Percentiles rank a stretch among this genome's conserved stretches.
These are phyloP conservation scores for Rousettus madagascariensis DNA, from an alignment of 2,797 vertebrate species.

Conservation along the genomic window DNA sequence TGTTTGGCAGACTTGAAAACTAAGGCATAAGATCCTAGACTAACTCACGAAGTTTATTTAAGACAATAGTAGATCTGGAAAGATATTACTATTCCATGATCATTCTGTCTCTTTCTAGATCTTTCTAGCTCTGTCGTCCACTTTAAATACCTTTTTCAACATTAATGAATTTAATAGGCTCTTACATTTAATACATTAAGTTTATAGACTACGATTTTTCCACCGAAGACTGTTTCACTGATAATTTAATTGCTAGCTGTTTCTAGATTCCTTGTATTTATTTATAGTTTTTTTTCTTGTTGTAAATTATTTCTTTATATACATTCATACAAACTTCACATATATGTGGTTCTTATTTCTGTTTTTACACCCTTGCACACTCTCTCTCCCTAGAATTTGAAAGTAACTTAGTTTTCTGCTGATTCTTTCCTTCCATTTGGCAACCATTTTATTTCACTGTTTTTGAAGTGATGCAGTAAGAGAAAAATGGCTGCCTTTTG, in stretches of 20 bases:
- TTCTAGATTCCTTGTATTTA: conserved; percentile 64
- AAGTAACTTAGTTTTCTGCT: conserved; percentile 64
- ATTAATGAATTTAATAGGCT: conserved; percentile 21
- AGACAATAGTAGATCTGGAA: not conserved
- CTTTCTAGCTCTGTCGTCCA: not conserved
- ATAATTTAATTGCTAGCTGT: conserved; percentile 53
- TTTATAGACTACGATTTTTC: conserved; percentile 72
- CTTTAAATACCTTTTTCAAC: conserved; percentile 41
- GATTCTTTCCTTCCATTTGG: conserved; percentile 72
- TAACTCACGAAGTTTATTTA: conserved; percentile 7
- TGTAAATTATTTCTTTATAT: conserved; percentile 62
- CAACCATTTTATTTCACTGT: conserved; percentile 77
- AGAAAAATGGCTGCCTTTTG: conserved; percentile 85
- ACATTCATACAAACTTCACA: not conserved
- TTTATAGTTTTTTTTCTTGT: conserved; percentile 42
- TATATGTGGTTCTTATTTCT: not conserved
- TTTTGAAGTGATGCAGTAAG: conserved; percentile 78
- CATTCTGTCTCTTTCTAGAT: conserved; percentile 29
- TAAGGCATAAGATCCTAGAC: not conserved
- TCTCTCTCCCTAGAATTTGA: not conserved
- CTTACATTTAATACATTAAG: conserved; percentile 53
- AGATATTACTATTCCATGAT: conserved; percentile 28
- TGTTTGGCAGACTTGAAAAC: conserved; percentile 38
- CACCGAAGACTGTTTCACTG: conserved; percentile 61
- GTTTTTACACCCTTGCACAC: not conserved